Percentiles rank a stretch among this genome's conserved stretches.
phyloP scores from a whole-genome alignment of 2,888 invertebrate species.

The Rhynchonema sp. region DNA sequence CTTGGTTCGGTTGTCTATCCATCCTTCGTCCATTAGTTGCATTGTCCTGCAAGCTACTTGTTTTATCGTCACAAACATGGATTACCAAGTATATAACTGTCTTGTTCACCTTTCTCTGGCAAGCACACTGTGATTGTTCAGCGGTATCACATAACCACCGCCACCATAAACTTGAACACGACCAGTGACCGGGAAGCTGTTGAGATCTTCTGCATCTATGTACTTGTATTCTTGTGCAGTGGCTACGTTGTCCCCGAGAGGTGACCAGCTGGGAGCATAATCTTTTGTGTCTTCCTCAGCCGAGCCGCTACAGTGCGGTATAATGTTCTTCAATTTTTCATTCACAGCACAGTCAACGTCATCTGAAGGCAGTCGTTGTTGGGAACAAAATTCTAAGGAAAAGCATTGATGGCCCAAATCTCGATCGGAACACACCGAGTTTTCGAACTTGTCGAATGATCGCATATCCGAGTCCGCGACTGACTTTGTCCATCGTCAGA shows the following conservation, averaged over 20 bases:
- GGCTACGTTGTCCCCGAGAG: slow-evolving; percentile 11
- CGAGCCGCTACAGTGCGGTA: background rate
- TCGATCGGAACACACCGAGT: slow-evolving; percentile 8
- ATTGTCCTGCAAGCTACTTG: slow-evolving; percentile 14
- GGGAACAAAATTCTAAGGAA: too few relatives aligned
- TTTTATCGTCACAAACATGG: background rate
- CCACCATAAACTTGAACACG: slow-evolving; percentile 14
- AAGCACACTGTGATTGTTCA: background rate
- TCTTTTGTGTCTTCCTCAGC: background rate
- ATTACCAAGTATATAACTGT: background rate
- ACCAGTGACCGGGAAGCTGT: slow-evolving; percentile 32
- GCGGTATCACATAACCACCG: background rate
- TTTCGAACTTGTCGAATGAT: slow-evolving; percentile 34
- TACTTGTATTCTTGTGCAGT: slow-evolving; percentile 21
- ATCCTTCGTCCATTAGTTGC: slow-evolving; percentile 27
- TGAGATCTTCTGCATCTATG: slow-evolving; percentile 22
- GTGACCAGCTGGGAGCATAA: slow-evolving; percentile 16
- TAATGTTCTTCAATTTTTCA: slow-evolving; percentile 23
- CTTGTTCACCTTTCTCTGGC: background rate
- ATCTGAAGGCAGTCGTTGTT: background rate
- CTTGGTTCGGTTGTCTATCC: slow-evolving; percentile 35
- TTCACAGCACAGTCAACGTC: background rate
- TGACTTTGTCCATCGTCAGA: slow-evolving; percentile 33
- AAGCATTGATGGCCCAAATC: too few relatives aligned
- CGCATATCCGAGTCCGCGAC: slow-evolving; percentile 36